Percentiles rank a stretch among this genome's conserved stretches.
Evolutionary conservation across 2,797 vertebrate genomes (phyloP).

Genomic region (Callimico goeldii): DNA sequence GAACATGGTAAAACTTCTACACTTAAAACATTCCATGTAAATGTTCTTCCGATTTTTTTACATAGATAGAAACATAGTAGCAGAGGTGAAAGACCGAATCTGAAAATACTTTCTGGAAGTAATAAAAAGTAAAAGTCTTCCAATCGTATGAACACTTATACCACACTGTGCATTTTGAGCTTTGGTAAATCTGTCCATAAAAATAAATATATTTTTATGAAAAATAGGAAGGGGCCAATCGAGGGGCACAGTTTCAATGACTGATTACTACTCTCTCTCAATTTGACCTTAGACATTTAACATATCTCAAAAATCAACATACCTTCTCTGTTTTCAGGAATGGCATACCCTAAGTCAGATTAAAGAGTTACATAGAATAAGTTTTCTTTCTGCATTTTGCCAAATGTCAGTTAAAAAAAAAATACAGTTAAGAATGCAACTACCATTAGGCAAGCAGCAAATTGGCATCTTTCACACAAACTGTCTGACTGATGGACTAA

Average conservation of each 20-base stretch:
- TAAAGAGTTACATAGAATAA: background rate
- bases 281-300: too few species aligned
- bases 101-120: background rate
- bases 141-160: background rate
- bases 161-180: background rate
- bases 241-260: too few species aligned
- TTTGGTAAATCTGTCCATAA: background rate
- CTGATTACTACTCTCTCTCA: too few species aligned
- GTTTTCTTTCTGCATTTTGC: background rate
- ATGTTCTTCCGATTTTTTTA: background rate
- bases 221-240: background rate
- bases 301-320: too few species aligned
- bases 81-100: background rate
- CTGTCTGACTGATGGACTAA: background rate
- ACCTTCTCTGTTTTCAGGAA: background rate
- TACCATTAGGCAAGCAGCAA: conserved; percentile 17
- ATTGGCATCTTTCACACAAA: background rate
- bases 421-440: background rate
- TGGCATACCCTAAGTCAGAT: background rate
- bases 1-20: background rate
- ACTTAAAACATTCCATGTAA: background rate
- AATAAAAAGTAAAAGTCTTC: background rate
- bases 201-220: background rate
- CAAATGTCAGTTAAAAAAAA: background rate
- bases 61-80: background rate